Base-by-base conservation (phyloP, 2,797 vertebrate genomes). In the Coracias cyanogaster region DNA sequence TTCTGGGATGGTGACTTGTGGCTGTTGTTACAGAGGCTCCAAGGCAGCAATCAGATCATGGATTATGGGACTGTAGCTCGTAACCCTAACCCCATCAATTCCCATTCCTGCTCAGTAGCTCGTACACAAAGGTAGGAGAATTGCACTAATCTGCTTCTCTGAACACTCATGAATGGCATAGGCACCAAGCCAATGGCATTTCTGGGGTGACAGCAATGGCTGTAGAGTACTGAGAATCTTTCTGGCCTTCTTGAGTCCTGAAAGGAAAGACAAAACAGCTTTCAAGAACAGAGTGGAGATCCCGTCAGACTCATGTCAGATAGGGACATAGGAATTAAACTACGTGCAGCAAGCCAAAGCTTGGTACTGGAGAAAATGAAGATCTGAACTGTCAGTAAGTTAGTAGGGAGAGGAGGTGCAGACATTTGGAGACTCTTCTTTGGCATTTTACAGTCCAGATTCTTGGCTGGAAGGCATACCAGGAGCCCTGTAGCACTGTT, bases 11-110 rank as follows among this genome's bases (percentile, higher is more conserved):
- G 62, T 94, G 93, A 93, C 48, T 55, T 86, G 18, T 94, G 82
- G 46, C 72, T 97, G 15, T 94, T 93, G 66, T 97, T 97, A 77
- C 91, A 96, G 97, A 97, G 70, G 91, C 92, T 96, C 39, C 91
- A 82, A 89, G 91, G 82, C 93, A 97, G 33, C 46, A 64, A 52
- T 94, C 95, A 79, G 29, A 84, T 89, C 78, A 85, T 1, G 84
- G 95, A 88, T 95, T 91, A 96, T n/a, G 84, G 93, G 95, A 87
- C 66, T 89, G 64, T 90, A 95, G 9, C 65, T 90, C 79, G 64
- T 95, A 86, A 78, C 77, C 70, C 73, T 87, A 86, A 90, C 72
- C 89, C 87, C 54, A 39, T 86, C 87, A 91, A 71, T 97, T 86
- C 86, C 71, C 18, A 90, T 46, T 90, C 66, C 90, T 86, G 64